Evolutionary conservation across 2,113 vertebrate genomes (phyloP).

Genomic region (Hydrochoerus hydrochaeris): DNA sequence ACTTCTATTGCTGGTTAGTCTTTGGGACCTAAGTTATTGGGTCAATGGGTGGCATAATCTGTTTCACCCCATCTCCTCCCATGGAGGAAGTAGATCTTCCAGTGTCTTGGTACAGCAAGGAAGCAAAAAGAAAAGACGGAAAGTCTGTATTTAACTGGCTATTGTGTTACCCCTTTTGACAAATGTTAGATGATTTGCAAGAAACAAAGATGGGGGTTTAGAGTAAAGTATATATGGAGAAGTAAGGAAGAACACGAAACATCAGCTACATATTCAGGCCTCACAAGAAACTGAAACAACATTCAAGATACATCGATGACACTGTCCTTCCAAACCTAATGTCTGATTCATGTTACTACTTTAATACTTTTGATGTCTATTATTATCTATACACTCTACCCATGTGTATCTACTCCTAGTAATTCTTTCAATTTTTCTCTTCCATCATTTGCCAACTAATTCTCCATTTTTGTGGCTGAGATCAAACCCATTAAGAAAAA

Average conservation of each 20-base stretch:
- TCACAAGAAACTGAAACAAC: background rate
- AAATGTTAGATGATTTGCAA: background rate
- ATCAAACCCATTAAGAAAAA: background rate
- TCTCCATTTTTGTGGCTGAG: background rate
- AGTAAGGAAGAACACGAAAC: background rate
- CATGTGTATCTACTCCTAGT: background rate
- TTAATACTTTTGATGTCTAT: background rate
- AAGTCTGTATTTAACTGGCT: background rate
- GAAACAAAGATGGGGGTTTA: constrained; percentile 1
- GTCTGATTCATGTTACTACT: background rate
- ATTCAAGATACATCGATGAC: background rate
- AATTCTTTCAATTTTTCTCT: constrained; percentile 51
- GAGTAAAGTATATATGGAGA: background rate
- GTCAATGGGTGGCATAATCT: background rate
- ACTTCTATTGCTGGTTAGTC: background rate
- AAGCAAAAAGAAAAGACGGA: background rate
- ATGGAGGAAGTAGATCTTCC: background rate
- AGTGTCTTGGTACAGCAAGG: background rate
- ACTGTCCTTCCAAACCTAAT: background rate
- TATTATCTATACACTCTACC: background rate
- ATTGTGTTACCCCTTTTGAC: background rate
- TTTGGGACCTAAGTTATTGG: background rate
- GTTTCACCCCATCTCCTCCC: background rate
- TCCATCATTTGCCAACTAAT: background rate
- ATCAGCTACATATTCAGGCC: background rate